Evolutionary conservation across 2,797 vertebrate genomes (phyloP), one percentile per base, ranked within the genome.

Genomic region (Bovichtus diacanthus): DNA sequence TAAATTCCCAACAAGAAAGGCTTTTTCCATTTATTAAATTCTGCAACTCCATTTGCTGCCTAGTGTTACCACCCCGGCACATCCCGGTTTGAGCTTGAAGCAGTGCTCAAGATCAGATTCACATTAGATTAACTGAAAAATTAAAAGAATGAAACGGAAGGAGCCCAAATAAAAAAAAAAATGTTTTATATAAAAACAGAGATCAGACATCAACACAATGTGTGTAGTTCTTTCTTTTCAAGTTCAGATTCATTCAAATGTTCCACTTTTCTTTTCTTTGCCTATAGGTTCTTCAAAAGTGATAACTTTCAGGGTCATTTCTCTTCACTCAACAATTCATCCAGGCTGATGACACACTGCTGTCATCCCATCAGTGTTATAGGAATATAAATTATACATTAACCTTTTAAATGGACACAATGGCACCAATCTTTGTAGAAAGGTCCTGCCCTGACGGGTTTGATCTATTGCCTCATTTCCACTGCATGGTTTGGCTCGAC

Each of bases 361-460:
- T 64, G 61, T 70, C 55, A 65, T 72, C 59, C 43, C 29, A 61
- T 62, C 56, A 36, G 29, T 70, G 27, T 62, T 43, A 75, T 12
- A 70, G 65, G 66, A 63, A 74, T 66, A 76, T 83, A 71, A 78
- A 75, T 81, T 70, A 70, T 76, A 49, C 65, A 84, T 87, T 73
- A 72, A 88, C 75, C 78, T 90, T 90, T 88, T 25, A 59, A 76
- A 78, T 53, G 29, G 55, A 59, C 31, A 34, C 62, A 34, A 18
- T 78, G 63, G 71, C 73, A 68, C n/a, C 23, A n/a, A 60, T 41
- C 70, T 69, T 46, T 38, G 58, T 21, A 38, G 36, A 63, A 50
- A 64, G 19, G 56, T 47, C 60, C 46, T 74, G 25, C 68, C 11
- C 19, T 39, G 31, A 47, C 12, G 12, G 41, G 21, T 51, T 38